phyloP scores from a whole-genome alignment of 2,797 vertebrate species.

The Gymnodraco acuticeps region DNA sequence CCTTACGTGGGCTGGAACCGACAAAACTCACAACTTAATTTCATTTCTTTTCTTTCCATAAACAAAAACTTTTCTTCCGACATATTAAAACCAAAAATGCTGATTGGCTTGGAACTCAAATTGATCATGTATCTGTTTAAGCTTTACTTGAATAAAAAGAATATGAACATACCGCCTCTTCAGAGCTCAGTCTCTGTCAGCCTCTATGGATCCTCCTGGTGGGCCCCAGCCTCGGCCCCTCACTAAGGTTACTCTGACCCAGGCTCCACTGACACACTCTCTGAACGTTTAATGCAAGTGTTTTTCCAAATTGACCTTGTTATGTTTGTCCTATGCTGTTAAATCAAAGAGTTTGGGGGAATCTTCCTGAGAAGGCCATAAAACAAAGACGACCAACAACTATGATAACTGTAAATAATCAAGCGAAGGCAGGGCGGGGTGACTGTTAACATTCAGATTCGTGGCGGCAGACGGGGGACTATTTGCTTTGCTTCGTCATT shows the following conservation, averaged over 20 bases:
- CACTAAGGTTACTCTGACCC: constrained; percentile 73
- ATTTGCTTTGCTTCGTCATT: constrained; percentile 70
- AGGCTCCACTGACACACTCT: constrained; percentile 72
- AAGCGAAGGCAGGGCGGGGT: constrained; percentile 50
- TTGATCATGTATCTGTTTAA: constrained; percentile 23
- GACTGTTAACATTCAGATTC: constrained; percentile 49
- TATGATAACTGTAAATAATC: constrained; percentile 77
- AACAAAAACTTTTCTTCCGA: constrained; percentile 12
- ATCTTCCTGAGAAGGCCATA: constrained; percentile 76
- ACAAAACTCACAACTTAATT: constrained; percentile 37
- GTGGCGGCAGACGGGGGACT: constrained; percentile 42
- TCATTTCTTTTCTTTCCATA: neutral
- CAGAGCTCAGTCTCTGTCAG: constrained; percentile 45
- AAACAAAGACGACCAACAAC: constrained; percentile 73
- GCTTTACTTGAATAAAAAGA: constrained; percentile 44
- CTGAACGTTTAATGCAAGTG: constrained; percentile 53
- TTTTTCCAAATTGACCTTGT: constrained; percentile 77
- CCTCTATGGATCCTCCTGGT: constrained; percentile 56
- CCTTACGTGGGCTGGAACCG: constrained; percentile 73
- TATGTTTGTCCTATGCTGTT: constrained; percentile 65
- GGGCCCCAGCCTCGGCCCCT: constrained; percentile 73
- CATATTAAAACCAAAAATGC: constrained; percentile 31
- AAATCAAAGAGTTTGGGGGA: constrained; percentile 73
- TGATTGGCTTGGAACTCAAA: constrained; percentile 37
- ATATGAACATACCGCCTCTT: constrained; percentile 29